phyloP scores from a whole-genome alignment of 2,113 vertebrate genomes.

The Paramisgurnus dabryanus region DNA sequence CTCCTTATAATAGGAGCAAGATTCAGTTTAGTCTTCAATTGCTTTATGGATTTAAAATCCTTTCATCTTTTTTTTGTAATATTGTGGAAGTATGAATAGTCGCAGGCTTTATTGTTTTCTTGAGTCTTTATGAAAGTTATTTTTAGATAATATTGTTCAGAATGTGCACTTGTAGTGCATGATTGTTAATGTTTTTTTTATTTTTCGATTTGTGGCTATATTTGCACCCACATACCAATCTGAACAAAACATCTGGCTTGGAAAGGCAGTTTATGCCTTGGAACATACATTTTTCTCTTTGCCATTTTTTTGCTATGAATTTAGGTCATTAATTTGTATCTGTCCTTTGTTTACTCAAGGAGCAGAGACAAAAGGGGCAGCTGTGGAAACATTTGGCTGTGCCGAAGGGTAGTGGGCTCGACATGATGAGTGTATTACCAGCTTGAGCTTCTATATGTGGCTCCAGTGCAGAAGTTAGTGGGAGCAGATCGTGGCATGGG shows the following conservation, averaged over 20 bases:
- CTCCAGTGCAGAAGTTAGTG: slow-evolving; percentile 82
- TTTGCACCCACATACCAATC: neutral
- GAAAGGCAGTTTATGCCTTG: slow-evolving; percentile 82
- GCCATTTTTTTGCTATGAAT: slow-evolving; percentile 78
- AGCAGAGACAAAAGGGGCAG: slow-evolving; percentile 98
- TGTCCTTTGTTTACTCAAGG: slow-evolving; percentile 99
- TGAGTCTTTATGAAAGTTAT: neutral
- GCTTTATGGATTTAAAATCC: neutral
- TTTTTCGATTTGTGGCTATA: slow-evolving; percentile 8
- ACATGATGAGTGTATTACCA: slow-evolving; percentile 86
- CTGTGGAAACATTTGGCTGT: slow-evolving; percentile 99
- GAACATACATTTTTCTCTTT: slow-evolving; percentile 54
- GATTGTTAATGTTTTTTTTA: neutral
- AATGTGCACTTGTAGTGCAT: too few relatives aligned
- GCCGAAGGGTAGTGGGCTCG: slow-evolving; percentile 93
- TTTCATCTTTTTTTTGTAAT: neutral
- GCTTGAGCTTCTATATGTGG: slow-evolving; percentile 91
- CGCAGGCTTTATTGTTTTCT: neutral
- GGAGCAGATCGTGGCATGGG: slow-evolving; percentile 78
- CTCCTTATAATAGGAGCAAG: slow-evolving; percentile 22
- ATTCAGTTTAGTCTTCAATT: slow-evolving; percentile 4
- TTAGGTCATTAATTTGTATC: slow-evolving; percentile 99
- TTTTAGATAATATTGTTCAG: neutral
- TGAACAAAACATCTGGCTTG: slow-evolving; percentile 84
- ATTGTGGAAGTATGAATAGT: neutral